Percentiles rank a stretch among this genome's conserved stretches.
These are phyloP conservation scores for Bothrops jararaca DNA, from an alignment of 2,113 vertebrate species.

Conservation along the genomic window DNA sequence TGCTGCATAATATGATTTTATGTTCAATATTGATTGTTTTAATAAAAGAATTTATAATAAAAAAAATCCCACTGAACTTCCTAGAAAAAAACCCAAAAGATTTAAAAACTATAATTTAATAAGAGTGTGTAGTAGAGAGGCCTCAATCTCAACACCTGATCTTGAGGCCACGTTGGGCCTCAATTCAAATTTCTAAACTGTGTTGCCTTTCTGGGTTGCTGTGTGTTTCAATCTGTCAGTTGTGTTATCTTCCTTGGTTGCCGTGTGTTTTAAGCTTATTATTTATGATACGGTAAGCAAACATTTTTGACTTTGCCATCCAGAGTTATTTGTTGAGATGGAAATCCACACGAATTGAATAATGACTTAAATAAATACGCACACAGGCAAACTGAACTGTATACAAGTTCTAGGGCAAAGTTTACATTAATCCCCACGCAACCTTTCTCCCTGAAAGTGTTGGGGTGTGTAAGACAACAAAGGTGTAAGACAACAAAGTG, in stretches of 20 bases:
- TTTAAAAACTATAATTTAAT: not conserved
- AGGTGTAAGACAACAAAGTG: not conserved
- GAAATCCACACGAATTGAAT: not conserved
- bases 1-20: no score
- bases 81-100: not conserved
- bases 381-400: not conserved
- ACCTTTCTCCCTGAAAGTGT: not conserved
- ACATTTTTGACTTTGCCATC: not conserved
- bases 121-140: not conserved
- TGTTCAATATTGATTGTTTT: no score
- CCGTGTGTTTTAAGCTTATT: not conserved
- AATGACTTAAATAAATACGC: not conserved
- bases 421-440: not conserved
- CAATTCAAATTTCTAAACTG: not conserved
- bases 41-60: no score
- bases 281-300: not conserved
- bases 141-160: not conserved
- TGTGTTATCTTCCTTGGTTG: not conserved
- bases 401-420: not conserved
- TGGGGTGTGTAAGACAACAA: not conserved
- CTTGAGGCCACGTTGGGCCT: not conserved
- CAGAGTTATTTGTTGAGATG: not conserved
- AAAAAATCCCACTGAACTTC: not conserved
- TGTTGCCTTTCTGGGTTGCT: not conserved
- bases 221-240: not conserved